Evolutionary conservation across 2,113 vertebrate species (phyloP).

Genomic region (Melanerpes aurifrons): DNA sequence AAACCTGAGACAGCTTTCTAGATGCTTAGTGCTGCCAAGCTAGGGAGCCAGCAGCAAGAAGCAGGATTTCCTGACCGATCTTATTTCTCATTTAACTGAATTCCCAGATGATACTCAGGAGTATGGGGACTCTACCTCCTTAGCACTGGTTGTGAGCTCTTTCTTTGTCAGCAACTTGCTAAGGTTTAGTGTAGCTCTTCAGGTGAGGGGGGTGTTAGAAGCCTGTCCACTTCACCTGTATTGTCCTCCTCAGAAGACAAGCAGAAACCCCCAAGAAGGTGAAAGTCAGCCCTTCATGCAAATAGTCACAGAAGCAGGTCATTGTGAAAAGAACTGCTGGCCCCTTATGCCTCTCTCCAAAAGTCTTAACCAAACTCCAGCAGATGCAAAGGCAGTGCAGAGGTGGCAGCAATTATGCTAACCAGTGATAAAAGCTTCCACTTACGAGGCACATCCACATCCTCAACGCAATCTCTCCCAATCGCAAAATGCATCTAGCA

Average conservation of each 20-base stretch:
- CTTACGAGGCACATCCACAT: slow-evolving; percentile 44
- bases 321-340: neutral
- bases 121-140: neutral
- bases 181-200: neutral
- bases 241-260: neutral
- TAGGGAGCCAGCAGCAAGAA: neutral
- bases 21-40: neutral
- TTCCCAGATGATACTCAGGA: neutral
- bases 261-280: neutral
- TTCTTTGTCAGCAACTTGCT: neutral
- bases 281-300: neutral
- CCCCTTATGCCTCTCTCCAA: neutral
- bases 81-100: neutral
- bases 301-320: neutral
- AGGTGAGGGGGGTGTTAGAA: neutral
- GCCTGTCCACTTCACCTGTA: neutral
- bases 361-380: slow-evolving; percentile 41
- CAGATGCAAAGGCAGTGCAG: slow-evolving; percentile 37
- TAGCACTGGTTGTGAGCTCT: neutral
- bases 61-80: neutral
- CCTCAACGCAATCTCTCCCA: slow-evolving; percentile 49
- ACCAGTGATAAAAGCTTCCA: slow-evolving; percentile 56
- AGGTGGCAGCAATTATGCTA: slow-evolving; percentile 43
- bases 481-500: slow-evolving; percentile 34
- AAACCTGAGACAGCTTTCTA: neutral